phyloP scores from a whole-genome alignment of 2,113 vertebrate genomes.

The Microtus montanus region DNA sequence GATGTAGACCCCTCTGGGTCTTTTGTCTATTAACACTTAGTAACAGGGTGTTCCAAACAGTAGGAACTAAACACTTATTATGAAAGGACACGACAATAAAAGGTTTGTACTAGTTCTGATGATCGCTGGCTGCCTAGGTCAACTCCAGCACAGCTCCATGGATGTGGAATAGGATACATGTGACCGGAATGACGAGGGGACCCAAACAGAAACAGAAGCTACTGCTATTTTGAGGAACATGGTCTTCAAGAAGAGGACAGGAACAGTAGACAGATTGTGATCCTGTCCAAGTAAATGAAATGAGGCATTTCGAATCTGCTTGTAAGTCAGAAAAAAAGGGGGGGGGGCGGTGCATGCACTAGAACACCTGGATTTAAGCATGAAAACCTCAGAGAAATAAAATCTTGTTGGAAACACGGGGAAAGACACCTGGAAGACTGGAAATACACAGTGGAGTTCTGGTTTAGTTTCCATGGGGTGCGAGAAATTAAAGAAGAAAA shows the following conservation, averaged over 20 bases:
- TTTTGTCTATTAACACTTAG: not conserved
- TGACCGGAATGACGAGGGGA: not conserved
- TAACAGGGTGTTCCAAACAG: not conserved
- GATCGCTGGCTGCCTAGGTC: not conserved
- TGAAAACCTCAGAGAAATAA: not conserved
- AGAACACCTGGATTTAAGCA: not conserved
- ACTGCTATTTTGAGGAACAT: not conserved
- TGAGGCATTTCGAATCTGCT: not conserved
- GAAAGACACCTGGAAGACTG: not conserved
- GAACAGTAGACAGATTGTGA: not conserved
- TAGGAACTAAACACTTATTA: not conserved
- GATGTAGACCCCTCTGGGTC: not conserved
- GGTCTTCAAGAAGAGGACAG: not conserved
- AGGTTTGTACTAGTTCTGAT: not conserved
- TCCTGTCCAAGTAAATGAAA: not conserved
- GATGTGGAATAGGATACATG: not conserved
- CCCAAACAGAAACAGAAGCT: not conserved
- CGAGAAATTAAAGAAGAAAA: not conserved
- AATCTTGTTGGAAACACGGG: not conserved
- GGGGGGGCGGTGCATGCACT: accelerated
- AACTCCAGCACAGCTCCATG: not conserved
- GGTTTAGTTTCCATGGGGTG: not conserved
- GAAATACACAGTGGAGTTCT: not conserved
- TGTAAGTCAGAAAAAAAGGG: not conserved
- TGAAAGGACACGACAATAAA: not conserved